These are phyloP conservation scores for Apostichopus parvimensis DNA, from an alignment of 35 echinoderm and acorn worm species.

Conservation along the genomic window DNA sequence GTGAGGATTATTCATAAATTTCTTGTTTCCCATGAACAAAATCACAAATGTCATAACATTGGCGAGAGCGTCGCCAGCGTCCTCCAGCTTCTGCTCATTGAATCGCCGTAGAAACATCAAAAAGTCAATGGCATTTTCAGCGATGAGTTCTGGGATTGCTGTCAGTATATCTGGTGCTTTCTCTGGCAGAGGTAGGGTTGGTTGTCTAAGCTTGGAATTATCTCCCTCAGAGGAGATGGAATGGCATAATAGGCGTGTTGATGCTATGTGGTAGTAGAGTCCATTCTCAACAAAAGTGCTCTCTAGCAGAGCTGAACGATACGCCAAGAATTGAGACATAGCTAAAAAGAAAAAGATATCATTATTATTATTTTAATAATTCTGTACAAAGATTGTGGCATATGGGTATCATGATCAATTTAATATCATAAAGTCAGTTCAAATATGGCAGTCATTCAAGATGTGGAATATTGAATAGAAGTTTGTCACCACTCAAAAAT, in stretches of 20 bases:
- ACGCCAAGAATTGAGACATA: conserved; percentile 80
- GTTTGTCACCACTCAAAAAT: too few species aligned
- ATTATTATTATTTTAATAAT: too few species aligned
- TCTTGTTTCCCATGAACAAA: conserved; percentile 90
- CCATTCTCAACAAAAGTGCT: conserved; percentile 51
- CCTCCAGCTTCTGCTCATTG: conserved; percentile 74
- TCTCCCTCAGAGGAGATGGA: conserved; percentile 47
- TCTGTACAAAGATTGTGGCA: too few species aligned
- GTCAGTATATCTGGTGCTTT: conserved; percentile 52
- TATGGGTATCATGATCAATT: too few species aligned
- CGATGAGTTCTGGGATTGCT: conserved; percentile 76
- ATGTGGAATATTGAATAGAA: too few species aligned
- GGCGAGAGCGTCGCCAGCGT: conserved; percentile 57
- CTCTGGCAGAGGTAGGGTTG: conserved; percentile 63
- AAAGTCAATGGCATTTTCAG: conserved; percentile 83
- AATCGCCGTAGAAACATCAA: conserved; percentile 83
- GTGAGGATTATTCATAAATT: conserved; percentile 90
- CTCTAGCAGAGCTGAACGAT: conserved; percentile 71
- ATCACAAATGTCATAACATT: conserved; percentile 91
- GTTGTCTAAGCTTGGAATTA: conserved; percentile 44
- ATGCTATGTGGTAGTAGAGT: conserved; percentile 74
- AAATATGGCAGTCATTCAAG: too few species aligned
- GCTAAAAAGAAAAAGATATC: conserved; percentile 26
- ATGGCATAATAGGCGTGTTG: conserved; percentile 69
- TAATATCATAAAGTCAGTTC: too few species aligned